Evolutionary conservation across 2,797 vertebrate species (phyloP).

Genomic region (Sebastes glaucus): DNA sequence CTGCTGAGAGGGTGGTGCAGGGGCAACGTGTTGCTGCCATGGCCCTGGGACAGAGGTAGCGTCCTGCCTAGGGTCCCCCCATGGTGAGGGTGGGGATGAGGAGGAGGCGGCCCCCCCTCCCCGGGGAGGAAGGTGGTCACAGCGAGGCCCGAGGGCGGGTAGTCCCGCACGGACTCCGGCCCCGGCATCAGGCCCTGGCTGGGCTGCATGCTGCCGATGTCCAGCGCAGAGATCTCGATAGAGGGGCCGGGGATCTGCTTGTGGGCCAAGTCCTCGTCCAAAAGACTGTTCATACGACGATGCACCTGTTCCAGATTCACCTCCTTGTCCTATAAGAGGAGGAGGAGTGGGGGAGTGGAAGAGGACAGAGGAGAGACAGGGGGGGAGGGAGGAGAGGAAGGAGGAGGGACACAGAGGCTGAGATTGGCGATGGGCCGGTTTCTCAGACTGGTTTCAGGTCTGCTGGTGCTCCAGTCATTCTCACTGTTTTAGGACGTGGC

Average conservation of each 20-base stretch:
- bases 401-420: conserved; percentile 82
- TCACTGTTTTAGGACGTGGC: conserved; percentile 24
- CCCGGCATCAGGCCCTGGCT: conserved; percentile 83
- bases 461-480: conserved; percentile 61
- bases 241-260: conserved; percentile 96
- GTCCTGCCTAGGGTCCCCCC: conserved; percentile 93
- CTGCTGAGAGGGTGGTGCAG: conserved; percentile 93
- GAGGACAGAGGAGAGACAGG: conserved; percentile 60
- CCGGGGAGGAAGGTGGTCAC: conserved; percentile 95
- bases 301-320: conserved; percentile 98
- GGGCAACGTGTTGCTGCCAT: conserved; percentile 91
- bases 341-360: conserved; percentile 40
- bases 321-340: conserved; percentile 93
- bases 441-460: conserved; percentile 60
- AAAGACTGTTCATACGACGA: conserved; percentile 95
- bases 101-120: conserved; percentile 80
- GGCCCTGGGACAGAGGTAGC: conserved; percentile 87
- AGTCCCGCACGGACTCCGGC: conserved; percentile 88
- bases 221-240: conserved; percentile 96
- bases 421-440: conserved; percentile 74
- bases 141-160: conserved; percentile 87
- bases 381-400: conserved; percentile 18
- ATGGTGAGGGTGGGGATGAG: conserved; percentile 77
- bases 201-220: conserved; percentile 92
- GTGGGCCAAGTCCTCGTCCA: conserved; percentile 97